phyloP scores from a whole-genome alignment of 2,888 invertebrate species.

The Microctonus brassicae region DNA sequence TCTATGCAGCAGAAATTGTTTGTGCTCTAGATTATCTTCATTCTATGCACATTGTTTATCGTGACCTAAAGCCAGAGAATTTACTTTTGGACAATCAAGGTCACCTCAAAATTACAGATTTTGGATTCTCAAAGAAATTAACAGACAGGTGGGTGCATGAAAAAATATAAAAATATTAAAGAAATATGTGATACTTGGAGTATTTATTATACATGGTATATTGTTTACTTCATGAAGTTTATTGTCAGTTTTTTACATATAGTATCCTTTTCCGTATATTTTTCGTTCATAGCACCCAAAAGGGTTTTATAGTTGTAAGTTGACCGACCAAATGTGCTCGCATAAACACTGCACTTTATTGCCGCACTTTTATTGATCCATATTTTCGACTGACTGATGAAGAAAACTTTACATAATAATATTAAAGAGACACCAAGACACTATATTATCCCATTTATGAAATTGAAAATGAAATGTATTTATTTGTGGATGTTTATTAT shows the following conservation, averaged over 20 bases:
- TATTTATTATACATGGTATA: no score
- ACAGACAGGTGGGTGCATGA: slow-evolving; percentile 79
- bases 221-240: no score
- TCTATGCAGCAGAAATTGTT: slow-evolving; percentile 95
- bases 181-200: no score
- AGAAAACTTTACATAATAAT: slow-evolving; percentile 6
- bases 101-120: slow-evolving; percentile 97
- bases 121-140: slow-evolving; percentile 96
- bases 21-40: slow-evolving; percentile 95
- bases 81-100: slow-evolving; percentile 92
- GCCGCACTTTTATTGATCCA: slow-evolving; percentile 43
- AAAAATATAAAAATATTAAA: background rate
- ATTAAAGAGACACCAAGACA: slow-evolving; percentile 16
- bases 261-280: background rate
- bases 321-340: slow-evolving; percentile 42
- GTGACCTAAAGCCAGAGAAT: slow-evolving; percentile 95
- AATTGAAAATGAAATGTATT: background rate
- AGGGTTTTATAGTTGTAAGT: slow-evolving; percentile 23
- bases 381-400: slow-evolving; percentile 41
- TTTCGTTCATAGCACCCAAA: slow-evolving; percentile 3
- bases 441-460: slow-evolving; percentile 14
- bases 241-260: no score
- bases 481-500: background rate
- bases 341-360: slow-evolving; percentile 44
- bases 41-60: slow-evolving; percentile 87